Evolutionary conservation across 1,140 invertebrate species (phyloP), one percentile per base, ranked within the genome.

Genomic region (Drosophila oshimai): DNA sequence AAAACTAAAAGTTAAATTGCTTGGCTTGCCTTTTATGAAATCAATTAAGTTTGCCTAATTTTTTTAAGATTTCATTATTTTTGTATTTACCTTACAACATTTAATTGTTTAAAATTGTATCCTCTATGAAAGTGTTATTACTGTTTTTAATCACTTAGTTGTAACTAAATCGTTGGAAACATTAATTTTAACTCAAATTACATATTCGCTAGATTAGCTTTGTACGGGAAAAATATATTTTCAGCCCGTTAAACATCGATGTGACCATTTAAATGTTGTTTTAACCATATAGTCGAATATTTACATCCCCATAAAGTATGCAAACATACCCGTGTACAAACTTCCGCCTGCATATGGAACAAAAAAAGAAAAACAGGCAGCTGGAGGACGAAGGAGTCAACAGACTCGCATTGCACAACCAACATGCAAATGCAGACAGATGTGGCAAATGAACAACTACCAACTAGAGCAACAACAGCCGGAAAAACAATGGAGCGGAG

Each of bases 361-460:
- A 45, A 36, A 60, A 61, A 34, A 45, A 9, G 33, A n/a, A 45
- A 36, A 60, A 61, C 26, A 45, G 7, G 13, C 22, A 29, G 44
- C 26, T 22, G 20, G 6, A 64, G 33, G 33, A 65, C 7, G 41
- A 24, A 24, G 54, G 37, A 65, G 61, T 50, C 61, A 65, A 65
- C 57, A 34, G 58, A 29, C 61, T 64, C 61, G 61, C 39, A 39
- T 58, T 49, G 61, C 60, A 65, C 58, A 47, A 49, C 44, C 28
- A 67, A 67, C 62, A 67, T 67, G 62, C 62, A 67, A 67, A 72
- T 50, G 47, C 26, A 61, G 68, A 72, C 69, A 72, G 54, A 51
- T 72, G 68, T 71, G 69, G 55, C 68, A 72, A 72, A 72, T 72
- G 69, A 72, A 72, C 69, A 72, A 72, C 55, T 31, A 55, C 33